phyloP scores from a whole-genome alignment of 2,888 invertebrate genomes.

The Pammene aurita region DNA sequence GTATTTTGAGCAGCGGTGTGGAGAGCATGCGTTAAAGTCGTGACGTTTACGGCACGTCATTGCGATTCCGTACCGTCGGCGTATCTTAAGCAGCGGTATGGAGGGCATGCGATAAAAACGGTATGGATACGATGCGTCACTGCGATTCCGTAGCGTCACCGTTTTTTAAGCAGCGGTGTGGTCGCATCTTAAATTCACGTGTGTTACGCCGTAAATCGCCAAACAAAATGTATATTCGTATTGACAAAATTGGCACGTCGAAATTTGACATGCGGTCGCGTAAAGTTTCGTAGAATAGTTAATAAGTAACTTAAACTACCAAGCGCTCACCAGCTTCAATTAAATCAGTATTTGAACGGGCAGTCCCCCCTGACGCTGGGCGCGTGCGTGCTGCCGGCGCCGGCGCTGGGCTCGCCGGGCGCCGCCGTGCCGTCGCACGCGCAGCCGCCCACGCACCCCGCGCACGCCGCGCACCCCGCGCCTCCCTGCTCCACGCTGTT shows the following conservation, averaged over 20 bases:
- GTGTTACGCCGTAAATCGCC: not conserved
- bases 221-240: too few relatives aligned
- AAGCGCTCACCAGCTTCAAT: slow-evolving; percentile 20
- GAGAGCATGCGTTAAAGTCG: too few relatives aligned
- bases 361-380: slow-evolving; percentile 82
- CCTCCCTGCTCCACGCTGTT: slow-evolving; percentile 98
- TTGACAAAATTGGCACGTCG: not conserved
- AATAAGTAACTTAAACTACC: not conserved
- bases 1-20: too few relatives aligned
- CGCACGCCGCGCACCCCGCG: slow-evolving; percentile 84
- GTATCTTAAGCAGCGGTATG: too few relatives aligned
- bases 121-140: too few relatives aligned
- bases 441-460: slow-evolving; percentile 88
- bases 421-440: slow-evolving; percentile 87
- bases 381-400: slow-evolving; percentile 95
- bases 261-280: too few relatives aligned
- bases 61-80: too few relatives aligned
- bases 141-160: too few relatives aligned
- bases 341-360: slow-evolving; percentile 40
- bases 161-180: too few relatives aligned
- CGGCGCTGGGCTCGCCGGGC: slow-evolving; percentile 95
- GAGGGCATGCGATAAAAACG: too few relatives aligned
- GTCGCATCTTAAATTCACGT: too few relatives aligned
- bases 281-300: not conserved
- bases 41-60: too few relatives aligned